Conservation (phyloP, 2,888 invertebrate genomes). For the Drosophila kokeensis region DNA sequence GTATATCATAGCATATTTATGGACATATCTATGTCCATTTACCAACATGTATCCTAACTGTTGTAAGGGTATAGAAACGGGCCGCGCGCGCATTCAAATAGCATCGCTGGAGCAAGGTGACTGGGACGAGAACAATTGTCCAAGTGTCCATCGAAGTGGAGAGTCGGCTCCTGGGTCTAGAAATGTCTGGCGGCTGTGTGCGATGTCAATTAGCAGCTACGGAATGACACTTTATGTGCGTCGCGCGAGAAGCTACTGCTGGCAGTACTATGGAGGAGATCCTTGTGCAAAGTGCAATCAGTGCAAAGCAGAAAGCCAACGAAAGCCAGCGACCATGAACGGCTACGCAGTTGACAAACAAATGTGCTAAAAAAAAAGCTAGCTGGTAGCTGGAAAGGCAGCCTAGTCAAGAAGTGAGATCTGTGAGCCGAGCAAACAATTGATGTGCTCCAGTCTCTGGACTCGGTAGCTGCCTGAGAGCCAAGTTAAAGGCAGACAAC, state of each 20-base stretch:
- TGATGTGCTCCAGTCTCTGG: constrained; percentile 63
- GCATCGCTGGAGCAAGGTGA: constrained; percentile 65
- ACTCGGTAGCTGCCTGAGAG: constrained; percentile 11
- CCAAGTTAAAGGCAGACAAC: constrained; percentile 59
- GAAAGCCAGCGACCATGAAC: constrained; percentile 74
- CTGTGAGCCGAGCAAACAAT: constrained; percentile 73
- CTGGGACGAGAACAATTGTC: constrained; percentile 69
- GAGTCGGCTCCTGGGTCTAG: constrained; percentile 27
- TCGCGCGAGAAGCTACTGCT: constrained; percentile 66
- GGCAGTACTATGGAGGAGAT: constrained; percentile 31
- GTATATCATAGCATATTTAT: not conserved
- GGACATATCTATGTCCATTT: not conserved
- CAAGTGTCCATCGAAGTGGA: constrained; percentile 38
- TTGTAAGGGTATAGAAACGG: constrained; percentile 47
- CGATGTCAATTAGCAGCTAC: constrained; percentile 85
- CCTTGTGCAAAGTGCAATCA: constrained; percentile 81
- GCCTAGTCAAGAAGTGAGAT: constrained; percentile 55
- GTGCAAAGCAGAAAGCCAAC: constrained; percentile 78
- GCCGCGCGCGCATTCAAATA: constrained; percentile 75
- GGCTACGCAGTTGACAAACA: constrained; percentile 80
- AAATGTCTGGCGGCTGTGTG: constrained; percentile 67
- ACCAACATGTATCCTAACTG: no score
- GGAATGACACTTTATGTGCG: constrained; percentile 85
- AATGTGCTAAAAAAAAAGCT: constrained; percentile 29
- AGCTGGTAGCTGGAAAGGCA: constrained; percentile 16